Base-by-base conservation (phyloP, 2,888 invertebrate genomes). In the Brenthis hecate region DNA sequence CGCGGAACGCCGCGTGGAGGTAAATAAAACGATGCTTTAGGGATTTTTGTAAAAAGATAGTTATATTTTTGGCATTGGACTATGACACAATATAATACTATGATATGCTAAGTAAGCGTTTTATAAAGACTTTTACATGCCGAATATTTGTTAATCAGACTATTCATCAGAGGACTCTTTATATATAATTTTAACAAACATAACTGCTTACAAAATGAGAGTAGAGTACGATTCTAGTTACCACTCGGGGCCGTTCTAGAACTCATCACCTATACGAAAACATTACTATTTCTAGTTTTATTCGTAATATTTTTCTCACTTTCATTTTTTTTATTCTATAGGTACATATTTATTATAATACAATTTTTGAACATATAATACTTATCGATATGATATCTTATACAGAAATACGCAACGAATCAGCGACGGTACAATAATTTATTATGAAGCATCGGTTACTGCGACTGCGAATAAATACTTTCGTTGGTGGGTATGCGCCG, bases 41-140 rank as follows among this genome's bases (percentile, higher is more conserved):
- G 89, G 90, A 91, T 92, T 92, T 92, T 91, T 91, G 90, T 92
- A 92, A 92, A 92, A 92, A 92, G 92, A 92, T 92, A 92, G 91
- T 92, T 92, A 92, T 92, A 92, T 92, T 92, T 92, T 92, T 92
- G 92, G 92, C 92, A 92, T 92, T 92, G 91, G 92, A 92, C 92
- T 92, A 92, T 92, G 92, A 92, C 92, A 92, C 92, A 92, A 92
- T 92, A 92, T 92, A 92, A 92, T 92, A 92, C 92, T 92, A 92
- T 92, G 92, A 92, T 92, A 92, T 92, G 92, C 92, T 92, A 92
- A 91, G 91, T 92, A 92, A 92, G 92, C 92, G 92, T 91, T 92
- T 92, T 91, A 92, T 92, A 91, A 92, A 92, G 92, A 92, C 92
- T 91, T 92, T 92, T 90, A 92, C 92, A 92, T 92, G 92, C 92